These are phyloP conservation scores for Nesidiocoris tenuis DNA, from an alignment of 2,888 invertebrate species.

Conservation along the genomic window DNA sequence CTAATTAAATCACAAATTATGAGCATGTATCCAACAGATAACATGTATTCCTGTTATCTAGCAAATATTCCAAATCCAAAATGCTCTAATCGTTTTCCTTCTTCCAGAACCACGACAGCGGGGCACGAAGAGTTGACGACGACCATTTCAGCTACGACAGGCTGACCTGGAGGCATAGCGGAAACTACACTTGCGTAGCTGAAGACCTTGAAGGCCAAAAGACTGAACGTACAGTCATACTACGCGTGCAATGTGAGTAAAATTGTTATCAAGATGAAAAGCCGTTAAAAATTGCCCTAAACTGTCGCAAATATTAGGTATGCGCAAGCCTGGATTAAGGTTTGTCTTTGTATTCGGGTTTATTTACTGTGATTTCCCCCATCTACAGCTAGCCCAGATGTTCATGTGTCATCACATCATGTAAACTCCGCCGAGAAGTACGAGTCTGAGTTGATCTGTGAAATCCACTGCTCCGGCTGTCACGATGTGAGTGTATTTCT, in stretches of 20 bases:
- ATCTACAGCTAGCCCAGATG: constrained; percentile 44
- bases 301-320: no score
- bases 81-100: no score
- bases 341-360: no score
- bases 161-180: constrained; percentile 35
- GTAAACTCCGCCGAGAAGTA: constrained; percentile 44
- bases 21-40: no score
- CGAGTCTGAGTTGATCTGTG: constrained; percentile 44
- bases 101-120: constrained; percentile 10
- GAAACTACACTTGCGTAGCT: constrained; percentile 45
- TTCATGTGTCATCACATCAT: constrained; percentile 15
- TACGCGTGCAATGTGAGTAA: constrained; percentile 1
- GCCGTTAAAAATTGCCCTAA: no score
- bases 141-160: constrained; percentile 36
- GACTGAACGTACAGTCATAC: not conserved
- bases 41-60: no score
- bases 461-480: constrained; percentile 17
- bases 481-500: constrained; percentile 1
- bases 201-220: constrained; percentile 10
- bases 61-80: no score
- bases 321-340: no score
- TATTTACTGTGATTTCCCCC: no score
- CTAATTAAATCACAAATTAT: no score
- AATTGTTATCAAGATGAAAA: no score
- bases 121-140: not conserved